phyloP scores from a whole-genome alignment of 2,113 vertebrate species.

The Glaucidium brasilianum region DNA sequence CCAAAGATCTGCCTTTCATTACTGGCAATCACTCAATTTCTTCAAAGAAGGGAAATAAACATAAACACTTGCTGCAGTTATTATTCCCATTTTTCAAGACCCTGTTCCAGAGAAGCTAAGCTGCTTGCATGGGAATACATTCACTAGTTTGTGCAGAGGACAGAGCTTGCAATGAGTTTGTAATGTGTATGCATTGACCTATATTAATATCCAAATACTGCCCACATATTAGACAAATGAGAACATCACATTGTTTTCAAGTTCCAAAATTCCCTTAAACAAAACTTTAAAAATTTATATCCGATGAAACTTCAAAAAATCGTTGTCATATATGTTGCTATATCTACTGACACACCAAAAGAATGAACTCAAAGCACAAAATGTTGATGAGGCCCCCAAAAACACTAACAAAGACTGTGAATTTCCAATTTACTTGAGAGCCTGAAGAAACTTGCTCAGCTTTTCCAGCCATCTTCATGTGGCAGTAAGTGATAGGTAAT shows the following conservation, averaged over 20 bases:
- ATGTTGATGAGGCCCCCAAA: background rate
- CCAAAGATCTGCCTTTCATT: background rate
- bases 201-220: background rate
- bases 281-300: background rate
- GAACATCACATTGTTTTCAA: background rate
- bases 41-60: background rate
- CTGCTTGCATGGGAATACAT: background rate
- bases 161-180: background rate
- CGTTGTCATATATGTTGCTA: background rate
- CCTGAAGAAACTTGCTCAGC: background rate
- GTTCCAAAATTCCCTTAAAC: background rate
- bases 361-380: background rate
- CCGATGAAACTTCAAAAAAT: background rate
- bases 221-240: background rate
- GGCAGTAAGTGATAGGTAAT: background rate
- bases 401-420: background rate
- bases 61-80: background rate
- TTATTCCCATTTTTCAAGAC: background rate
- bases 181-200: rapidly evolving
- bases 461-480: background rate
- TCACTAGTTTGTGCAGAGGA: background rate
- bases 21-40: background rate
- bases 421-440: background rate
- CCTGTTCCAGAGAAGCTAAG: background rate
- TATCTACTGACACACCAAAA: background rate